Base-by-base conservation (phyloP, 2,113 vertebrate species). In the Hiodon alosoides region DNA sequence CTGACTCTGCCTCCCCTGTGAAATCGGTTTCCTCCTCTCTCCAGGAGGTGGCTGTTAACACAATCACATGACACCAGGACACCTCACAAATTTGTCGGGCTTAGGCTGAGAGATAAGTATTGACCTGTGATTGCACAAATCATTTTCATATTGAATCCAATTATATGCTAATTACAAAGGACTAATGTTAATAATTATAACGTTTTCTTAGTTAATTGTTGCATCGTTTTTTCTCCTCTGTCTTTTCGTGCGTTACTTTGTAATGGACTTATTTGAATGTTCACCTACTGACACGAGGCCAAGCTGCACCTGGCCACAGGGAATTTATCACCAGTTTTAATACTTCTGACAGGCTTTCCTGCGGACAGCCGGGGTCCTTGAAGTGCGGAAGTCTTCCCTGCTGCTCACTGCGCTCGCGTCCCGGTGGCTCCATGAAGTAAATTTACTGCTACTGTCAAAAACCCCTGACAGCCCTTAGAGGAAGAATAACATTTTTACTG, bases 361-460 rank as follows among this genome's bases (percentile, higher is more conserved):
- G 83, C 78, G 89, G 83, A 84, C 80, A 88, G 75, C 79, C 75
- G 77, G 77, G 77, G 77, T 88, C 85, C 82, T 80, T 90, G 86
- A 90, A 89, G 86, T 85, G 77, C 75, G 76, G 80, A 87, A 79
- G 77, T 79, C 71, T 86, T 87, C 87, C 83, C 84, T 84, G 69
- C 79, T 72, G 74, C 79, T 86, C 78, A 72, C 75, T 81, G 69
- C 78, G 82, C 84, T 82, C 78, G 80, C 9, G 80, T 77, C 71
- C 4, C n/a, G 86, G 80, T 72, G 85, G 77, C 69, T 86, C 78
- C 87, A 80, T 76, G 46, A 84, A 82, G 62, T 61, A 86, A 86
- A 89, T 90, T 85, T 86, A 88, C 79, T 84, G 80, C 73, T 84
- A 74, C 85, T 87, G 86, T 91, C 84, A 86, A 87, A 87, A 81